Conservation (phyloP, 2,113 vertebrate species). For the Neopipo cinnamomea region DNA sequence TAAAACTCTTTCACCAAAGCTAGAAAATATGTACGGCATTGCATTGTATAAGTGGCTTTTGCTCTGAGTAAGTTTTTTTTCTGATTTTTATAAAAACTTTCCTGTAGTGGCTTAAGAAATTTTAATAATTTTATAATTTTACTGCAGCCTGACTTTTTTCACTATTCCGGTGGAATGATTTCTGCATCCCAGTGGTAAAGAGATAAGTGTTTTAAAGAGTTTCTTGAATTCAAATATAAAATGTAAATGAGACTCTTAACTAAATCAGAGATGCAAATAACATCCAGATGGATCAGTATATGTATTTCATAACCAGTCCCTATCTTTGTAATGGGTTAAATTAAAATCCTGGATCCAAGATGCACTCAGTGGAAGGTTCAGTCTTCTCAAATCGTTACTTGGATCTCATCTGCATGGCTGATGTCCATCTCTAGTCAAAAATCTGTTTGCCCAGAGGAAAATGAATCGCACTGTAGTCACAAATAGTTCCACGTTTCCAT, state of each 20-base stretch:
- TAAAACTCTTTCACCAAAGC: background rate
- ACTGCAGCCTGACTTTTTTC: background rate
- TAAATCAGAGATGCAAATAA: conserved; percentile 53
- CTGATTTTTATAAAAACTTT: background rate
- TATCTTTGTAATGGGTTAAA: conserved; percentile 32
- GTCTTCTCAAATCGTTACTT: background rate
- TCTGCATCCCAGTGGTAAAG: background rate
- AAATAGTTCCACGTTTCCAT: conserved; percentile 13
- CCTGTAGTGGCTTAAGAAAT: background rate
- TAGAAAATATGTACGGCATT: background rate
- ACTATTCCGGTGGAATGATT: background rate
- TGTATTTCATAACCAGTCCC: conserved; percentile 23
- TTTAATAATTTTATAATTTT: background rate
- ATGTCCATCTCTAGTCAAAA: conserved; percentile 36
- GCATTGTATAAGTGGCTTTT: background rate
- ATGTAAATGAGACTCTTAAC: conserved; percentile 52
- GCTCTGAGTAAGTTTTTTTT: background rate
- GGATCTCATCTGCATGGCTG: background rate
- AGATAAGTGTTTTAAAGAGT: background rate
- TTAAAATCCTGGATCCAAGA: conserved; percentile 36
- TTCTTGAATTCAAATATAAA: conserved; percentile 39
- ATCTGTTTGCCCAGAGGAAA: conserved; percentile 45
- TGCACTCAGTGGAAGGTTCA: background rate
- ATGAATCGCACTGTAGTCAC: conserved; percentile 49
- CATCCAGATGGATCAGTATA: conserved; percentile 53